Evolutionary conservation across 2,888 invertebrate species (phyloP), one percentile per base, ranked within the genome.

Genomic region (Drosophila phalerata): DNA sequence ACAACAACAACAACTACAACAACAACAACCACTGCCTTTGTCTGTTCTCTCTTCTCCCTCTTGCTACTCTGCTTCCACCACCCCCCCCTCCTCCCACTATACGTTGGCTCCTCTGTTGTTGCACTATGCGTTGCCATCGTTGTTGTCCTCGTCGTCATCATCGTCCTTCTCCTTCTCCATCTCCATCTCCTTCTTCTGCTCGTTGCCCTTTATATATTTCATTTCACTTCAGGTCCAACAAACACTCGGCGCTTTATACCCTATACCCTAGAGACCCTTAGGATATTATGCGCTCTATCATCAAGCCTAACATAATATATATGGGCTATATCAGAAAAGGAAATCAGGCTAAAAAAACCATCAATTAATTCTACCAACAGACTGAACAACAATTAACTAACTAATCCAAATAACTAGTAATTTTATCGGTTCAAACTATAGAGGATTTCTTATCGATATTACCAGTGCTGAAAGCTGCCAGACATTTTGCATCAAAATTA

Each of bases 121-220:
- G 28, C 43, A 13, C 19, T 49, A 4, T 38, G 47, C 62, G 60
- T 40, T 42, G 11, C 37, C 28, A 28, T 25, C 37, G 52, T 25
- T 55, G 37, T 57, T 72, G 67, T 57, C 58, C 66, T 53, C 11
- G 38, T 58, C 30, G 65, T 71, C 43, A 71, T 68, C 32, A 66
- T 65, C 43, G 52, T 47, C 25, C 22, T 65, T 52, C 60, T 72
- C 73, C 81, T 71, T 69, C 67, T 64, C n/a, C n/a, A n/a, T n/a
- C n/a, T n/a, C n/a, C n/a, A n/a, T n/a, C n/a, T 47, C 25, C 22
- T 65, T 52, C 60, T 72, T 71, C 81, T 71, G 67, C 67, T 64
- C 61, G 60, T 68, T 86, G 77, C 84, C 81, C 84, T 84, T 79
- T 83, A 69, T 77, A 69, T 77, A 71, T 75, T 81, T 67, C 71